phyloP scores from a whole-genome alignment of 2,888 invertebrate genomes.

The Myopa testacea region DNA sequence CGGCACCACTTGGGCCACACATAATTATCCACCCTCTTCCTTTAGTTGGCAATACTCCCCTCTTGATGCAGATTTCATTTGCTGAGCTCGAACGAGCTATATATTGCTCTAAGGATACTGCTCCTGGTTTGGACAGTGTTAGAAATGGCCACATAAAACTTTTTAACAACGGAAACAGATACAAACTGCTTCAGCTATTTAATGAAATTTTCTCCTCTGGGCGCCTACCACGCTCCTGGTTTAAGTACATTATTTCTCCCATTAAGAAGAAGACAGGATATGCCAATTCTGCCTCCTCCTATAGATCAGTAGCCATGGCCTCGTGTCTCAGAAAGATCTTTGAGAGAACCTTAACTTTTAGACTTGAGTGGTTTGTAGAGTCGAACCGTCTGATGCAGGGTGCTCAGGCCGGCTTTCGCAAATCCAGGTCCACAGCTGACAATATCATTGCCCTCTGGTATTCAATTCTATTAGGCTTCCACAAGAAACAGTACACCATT shows the following conservation, averaged over 20 bases:
- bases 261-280: neutral
- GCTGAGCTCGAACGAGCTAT: slow-evolving; percentile 15
- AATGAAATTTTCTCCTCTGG: too few relatives aligned
- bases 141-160: too few relatives aligned
- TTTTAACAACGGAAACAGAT: too few relatives aligned
- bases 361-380: slow-evolving; percentile 1
- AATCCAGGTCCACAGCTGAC: too few relatives aligned
- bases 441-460: neutral
- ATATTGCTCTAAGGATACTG: neutral
- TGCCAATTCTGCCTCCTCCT: neutral
- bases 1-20: slow-evolving; percentile 7
- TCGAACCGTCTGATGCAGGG: too few relatives aligned
- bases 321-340: slow-evolving; percentile 11
- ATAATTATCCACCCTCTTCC: neutral
- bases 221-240: neutral
- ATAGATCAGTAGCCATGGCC: slow-evolving; percentile 10
- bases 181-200: too few relatives aligned
- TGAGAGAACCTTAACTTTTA: neutral
- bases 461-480: neutral
- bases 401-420: too few relatives aligned
- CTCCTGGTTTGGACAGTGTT: neutral
- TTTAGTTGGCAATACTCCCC: neutral
- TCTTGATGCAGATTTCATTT: neutral
- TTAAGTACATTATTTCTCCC: neutral
- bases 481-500: neutral